A percentile compares a stretch with the other conserved stretches of the same genome.
These are phyloP conservation scores for Nymphalis io DNA, from an alignment of 1,140 invertebrate species.

Conservation along the genomic window DNA sequence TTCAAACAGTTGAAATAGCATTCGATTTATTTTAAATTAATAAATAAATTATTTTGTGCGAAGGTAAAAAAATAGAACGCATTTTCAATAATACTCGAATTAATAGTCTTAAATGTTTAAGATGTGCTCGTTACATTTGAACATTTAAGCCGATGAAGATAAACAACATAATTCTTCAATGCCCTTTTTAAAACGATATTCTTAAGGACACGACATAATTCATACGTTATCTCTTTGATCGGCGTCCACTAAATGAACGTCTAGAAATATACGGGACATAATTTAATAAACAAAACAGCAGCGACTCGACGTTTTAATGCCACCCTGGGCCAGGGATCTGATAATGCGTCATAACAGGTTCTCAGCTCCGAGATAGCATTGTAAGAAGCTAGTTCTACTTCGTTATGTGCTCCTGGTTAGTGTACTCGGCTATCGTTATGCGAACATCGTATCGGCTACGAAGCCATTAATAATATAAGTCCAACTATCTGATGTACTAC, in stretches of 20 bases:
- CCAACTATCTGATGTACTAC: conserved; percentile 61
- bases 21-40: too few relatives aligned
- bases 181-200: conserved; percentile 17
- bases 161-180: conserved; percentile 7
- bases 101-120: too few relatives aligned
- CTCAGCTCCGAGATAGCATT: conserved; percentile 72
- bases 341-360: conserved; percentile 78
- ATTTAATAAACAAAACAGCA: conserved; percentile 80
- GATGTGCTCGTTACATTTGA: not conserved
- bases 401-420: conserved; percentile 69
- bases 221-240: conserved; percentile 73
- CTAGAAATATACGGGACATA: conserved; percentile 76
- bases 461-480: conserved; percentile 69
- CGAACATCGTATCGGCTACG: conserved; percentile 57
- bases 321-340: conserved; percentile 75
- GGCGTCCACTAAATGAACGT: conserved; percentile 76
- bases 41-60: too few relatives aligned
- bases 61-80: too few relatives aligned
- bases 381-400: conserved; percentile 68
- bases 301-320: conserved; percentile 75
- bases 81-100: too few relatives aligned
- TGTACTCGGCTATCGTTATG: conserved; percentile 62
- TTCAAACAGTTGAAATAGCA: too few relatives aligned
- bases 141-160: conserved; percentile 4
- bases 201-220: conserved; percentile 53